These are phyloP conservation scores for Cylloceria caligata DNA, from an alignment of 2,888 invertebrate genomes.

Conservation along the genomic window DNA sequence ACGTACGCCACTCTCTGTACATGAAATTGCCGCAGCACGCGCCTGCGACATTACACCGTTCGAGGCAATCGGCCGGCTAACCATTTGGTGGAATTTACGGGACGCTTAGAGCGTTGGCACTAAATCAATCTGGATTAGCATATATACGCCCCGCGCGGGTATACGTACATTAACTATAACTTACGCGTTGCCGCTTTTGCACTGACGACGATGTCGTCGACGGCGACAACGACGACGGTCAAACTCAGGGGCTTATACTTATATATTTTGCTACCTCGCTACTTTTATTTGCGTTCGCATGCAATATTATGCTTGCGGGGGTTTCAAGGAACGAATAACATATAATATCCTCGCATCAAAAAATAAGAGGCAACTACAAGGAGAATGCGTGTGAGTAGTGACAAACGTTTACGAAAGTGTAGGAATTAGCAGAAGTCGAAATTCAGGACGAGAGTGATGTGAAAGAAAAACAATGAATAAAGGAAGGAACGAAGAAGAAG, in stretches of 20 bases:
- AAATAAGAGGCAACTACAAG: neutral
- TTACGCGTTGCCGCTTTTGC: constrained; percentile 64
- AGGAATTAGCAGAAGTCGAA: constrained; percentile 61
- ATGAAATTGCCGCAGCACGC: constrained; percentile 34
- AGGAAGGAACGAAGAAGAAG: constrained; percentile 60
- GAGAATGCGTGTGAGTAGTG: neutral
- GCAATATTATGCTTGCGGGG: constrained; percentile 45
- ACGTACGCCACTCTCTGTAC: constrained; percentile 14
- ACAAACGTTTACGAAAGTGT: constrained; percentile 60
- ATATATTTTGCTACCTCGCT: constrained; percentile 34
- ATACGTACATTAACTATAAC: constrained; percentile 72
- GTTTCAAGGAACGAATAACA: constrained; percentile 42
- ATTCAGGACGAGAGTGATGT: constrained; percentile 61
- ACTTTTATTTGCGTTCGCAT: constrained; percentile 28
- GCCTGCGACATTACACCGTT: constrained; percentile 54
- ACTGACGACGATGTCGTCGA: constrained; percentile 45
- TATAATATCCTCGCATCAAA: neutral
- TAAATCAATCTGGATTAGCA: constrained; percentile 83
- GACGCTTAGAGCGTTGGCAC: constrained; percentile 74
- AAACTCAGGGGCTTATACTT: constrained; percentile 48
- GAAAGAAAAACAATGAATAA: constrained; percentile 60
- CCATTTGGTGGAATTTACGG: constrained; percentile 79
- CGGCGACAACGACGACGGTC: constrained; percentile 47
- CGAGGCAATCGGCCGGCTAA: constrained; percentile 65
- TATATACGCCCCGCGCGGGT: constrained; percentile 70